phyloP scores from a whole-genome alignment of 2,113 vertebrate genomes.

The Rhodinocichla rosea region DNA sequence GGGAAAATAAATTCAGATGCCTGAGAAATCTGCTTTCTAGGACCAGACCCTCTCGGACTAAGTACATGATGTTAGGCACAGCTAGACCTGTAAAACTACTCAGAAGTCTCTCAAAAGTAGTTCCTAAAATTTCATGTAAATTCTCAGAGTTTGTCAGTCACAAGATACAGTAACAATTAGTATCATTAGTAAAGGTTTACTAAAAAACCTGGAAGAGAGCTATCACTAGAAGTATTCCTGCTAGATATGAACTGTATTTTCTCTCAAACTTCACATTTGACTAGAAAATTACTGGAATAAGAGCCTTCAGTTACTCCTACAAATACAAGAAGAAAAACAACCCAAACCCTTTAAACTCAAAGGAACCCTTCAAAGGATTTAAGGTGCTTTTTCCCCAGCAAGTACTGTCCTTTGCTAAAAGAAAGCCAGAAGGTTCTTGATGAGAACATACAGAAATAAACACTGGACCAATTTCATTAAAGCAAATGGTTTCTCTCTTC shows the following conservation, averaged over 20 bases:
- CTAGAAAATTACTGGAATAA: not conserved
- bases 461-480: not conserved
- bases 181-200: not conserved
- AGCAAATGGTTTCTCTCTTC: not conserved
- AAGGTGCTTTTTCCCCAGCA: not conserved
- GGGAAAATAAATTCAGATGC: not conserved
- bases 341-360: not conserved
- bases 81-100: not conserved
- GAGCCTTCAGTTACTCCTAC: not conserved
- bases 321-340: not conserved
- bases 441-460: not conserved
- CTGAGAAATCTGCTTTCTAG: not conserved
- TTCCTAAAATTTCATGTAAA: not conserved
- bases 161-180: not conserved
- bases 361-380: not conserved
- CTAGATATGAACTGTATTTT: not conserved
- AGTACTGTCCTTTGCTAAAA: not conserved
- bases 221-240: not conserved
- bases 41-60: not conserved
- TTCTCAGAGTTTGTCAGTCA: not conserved
- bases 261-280: not conserved
- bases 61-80: not conserved
- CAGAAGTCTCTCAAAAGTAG: not conserved
- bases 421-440: not conserved
- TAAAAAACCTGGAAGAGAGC: not conserved